Evolutionary conservation across 2,797 vertebrate species (phyloP).

Genomic region (Orestias chungarensis): DNA sequence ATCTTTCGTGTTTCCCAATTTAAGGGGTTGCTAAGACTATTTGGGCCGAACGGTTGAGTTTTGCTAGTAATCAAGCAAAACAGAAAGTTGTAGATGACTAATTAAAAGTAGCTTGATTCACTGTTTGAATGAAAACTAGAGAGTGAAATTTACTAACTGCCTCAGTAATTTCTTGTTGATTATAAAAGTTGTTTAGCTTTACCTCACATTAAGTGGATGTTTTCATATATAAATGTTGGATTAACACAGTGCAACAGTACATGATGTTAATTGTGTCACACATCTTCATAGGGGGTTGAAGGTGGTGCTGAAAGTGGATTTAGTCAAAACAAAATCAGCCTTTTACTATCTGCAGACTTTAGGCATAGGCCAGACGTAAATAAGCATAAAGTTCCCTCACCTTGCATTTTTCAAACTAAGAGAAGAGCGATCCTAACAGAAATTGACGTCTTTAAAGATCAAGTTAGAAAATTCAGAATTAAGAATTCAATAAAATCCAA

Average conservation of each 20-base stretch:
- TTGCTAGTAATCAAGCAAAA: neutral
- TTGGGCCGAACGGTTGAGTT: neutral
- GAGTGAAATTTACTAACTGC: no score
- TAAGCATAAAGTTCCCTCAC: neutral
- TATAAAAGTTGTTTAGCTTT: no score
- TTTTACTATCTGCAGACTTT: neutral
- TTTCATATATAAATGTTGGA: no score
- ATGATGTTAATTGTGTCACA: no score
- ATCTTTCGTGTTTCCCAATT: neutral
- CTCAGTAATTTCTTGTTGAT: no score
- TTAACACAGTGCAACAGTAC: no score
- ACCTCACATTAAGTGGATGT: no score
- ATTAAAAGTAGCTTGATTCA: no score
- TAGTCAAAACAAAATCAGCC: neutral
- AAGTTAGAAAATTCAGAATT: neutral
- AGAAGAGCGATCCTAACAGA: neutral
- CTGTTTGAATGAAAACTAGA: no score
- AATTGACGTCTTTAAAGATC: neutral
- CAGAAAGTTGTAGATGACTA: neutral
- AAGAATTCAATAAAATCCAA: neutral
- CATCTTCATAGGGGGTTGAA: neutral
- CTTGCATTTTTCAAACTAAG: neutral
- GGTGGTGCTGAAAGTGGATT: neutral
- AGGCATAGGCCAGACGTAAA: neutral
- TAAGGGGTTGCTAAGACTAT: neutral